Base-by-base conservation (phyloP, 1,140 invertebrate genomes). In the Batillaria attramentaria region DNA sequence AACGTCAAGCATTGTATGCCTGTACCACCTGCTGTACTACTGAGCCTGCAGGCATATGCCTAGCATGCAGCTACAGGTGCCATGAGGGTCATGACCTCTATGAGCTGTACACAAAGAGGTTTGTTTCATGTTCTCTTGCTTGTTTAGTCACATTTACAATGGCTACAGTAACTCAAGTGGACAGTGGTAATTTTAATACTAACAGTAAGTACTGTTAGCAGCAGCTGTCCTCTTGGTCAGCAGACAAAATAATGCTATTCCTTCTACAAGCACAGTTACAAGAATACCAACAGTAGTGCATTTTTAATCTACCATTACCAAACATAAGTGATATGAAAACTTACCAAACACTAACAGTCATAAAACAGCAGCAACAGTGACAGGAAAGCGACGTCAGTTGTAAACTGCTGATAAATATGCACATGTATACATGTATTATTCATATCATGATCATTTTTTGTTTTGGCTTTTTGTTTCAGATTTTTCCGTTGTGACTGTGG, bases 401-500 rank as follows among this genome's bases (percentile, higher is more conserved):
- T 20, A 20, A n/a, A 20, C n/a, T 54, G 3, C 50, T 54, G 18
- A 20, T 54, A 54, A 54, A 54, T 20, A 20, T 54, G 50, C 50
- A 20, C n/a, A 18, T 54, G 50, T 54, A 54, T 16, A 10, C 24
- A 43, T 72, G 37, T 42, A 41, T 39, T 72, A 41, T 16, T 0
- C 28, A 42, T 10, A 20, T 42, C 13, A 24, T 4, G 20, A 72
- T n/a, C 13, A 18, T 41, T 4, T 2, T 13, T 4, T 28, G 20
- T 13, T 4, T 28, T n/a, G 13, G 41, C 3, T 0, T 72, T 54
- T 43, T 77, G 82, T 90, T 91, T 57, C 79, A 93, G 95, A 69
- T 95, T 97, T 89, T 99, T 99, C 86, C 93, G 96, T 57, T 99
- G 98, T 91, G 98, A 99, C 90, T 99, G 98, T 93, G 98, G 98